phyloP scores from a whole-genome alignment of 2,113 vertebrate genomes.

The Gorsachius goisagi region DNA sequence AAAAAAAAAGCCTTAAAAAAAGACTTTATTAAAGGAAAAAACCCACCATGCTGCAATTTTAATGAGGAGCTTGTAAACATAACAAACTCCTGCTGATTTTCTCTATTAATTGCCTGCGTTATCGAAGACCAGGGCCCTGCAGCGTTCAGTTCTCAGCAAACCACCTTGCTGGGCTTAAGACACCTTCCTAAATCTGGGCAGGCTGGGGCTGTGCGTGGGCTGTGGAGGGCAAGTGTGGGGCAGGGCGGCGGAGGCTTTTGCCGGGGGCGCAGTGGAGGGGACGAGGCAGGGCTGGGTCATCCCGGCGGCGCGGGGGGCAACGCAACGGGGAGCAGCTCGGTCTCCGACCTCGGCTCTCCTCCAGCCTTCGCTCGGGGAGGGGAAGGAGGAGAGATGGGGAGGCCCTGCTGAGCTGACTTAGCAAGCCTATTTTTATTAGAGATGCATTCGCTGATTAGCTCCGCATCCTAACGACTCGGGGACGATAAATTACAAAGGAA shows the following conservation, averaged over 20 bases:
- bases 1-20: not conserved
- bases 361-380: not conserved
- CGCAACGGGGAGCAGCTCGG: not conserved
- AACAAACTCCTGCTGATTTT: not conserved
- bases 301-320: not conserved
- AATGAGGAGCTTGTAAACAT: conserved; percentile 36
- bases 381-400: not conserved
- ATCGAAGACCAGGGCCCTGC: not conserved
- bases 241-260: not conserved
- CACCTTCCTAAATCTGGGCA: not conserved
- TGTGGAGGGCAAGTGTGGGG: not conserved
- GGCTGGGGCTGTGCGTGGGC: not conserved
- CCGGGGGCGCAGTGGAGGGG: not conserved
- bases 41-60: not conserved
- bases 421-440: not conserved
- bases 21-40: not conserved
- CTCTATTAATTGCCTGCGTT: not conserved
- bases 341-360: not conserved
- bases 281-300: not conserved
- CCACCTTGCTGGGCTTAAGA: not conserved
- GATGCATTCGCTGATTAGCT: conserved; percentile 26
- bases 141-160: not conserved
- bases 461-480: not conserved
- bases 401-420: not conserved
- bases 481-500: not conserved